phyloP scores from a whole-genome alignment of 2,888 invertebrate genomes.

The Drosophila niveifrons region DNA sequence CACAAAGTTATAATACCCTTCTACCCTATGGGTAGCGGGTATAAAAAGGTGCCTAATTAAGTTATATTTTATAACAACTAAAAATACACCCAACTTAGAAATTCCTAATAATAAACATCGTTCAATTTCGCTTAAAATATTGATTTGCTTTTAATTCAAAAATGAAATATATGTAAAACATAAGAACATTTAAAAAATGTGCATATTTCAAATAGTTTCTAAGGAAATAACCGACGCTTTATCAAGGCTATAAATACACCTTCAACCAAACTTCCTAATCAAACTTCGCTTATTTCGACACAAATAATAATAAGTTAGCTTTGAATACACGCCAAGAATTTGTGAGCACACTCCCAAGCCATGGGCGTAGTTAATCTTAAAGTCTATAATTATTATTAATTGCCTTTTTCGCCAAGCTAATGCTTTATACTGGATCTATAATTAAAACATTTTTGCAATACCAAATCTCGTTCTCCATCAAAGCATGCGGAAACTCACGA shows the following conservation, averaged over 20 bases:
- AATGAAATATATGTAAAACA: too few relatives aligned
- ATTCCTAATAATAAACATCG: too few relatives aligned
- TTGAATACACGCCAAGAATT: neutral
- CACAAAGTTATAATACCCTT: too few relatives aligned
- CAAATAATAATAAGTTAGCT: neutral
- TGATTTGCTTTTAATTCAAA: too few relatives aligned
- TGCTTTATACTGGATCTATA: neutral
- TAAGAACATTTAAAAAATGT: too few relatives aligned
- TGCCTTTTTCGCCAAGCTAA: neutral
- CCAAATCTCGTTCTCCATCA: neutral
- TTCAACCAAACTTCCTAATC: too few relatives aligned
- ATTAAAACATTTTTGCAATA: neutral
- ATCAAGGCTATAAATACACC: neutral
- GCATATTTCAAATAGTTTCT: neutral
- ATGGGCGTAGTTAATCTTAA: neutral
- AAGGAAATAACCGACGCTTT: neutral
- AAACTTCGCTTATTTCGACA: neutral
- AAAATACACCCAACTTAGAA: too few relatives aligned
- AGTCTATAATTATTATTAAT: constrained; percentile 1
- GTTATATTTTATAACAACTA: too few relatives aligned
- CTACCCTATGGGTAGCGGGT: too few relatives aligned
- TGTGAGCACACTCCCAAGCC: neutral
- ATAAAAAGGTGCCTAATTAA: too few relatives aligned
- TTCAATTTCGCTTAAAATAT: too few relatives aligned
- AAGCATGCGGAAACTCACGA: neutral